A percentile compares a stretch with the other conserved stretches of the same genome.
These are phyloP conservation scores for Papilio gigon DNA, from an alignment of 2,888 invertebrate species.

Conservation along the genomic window DNA sequence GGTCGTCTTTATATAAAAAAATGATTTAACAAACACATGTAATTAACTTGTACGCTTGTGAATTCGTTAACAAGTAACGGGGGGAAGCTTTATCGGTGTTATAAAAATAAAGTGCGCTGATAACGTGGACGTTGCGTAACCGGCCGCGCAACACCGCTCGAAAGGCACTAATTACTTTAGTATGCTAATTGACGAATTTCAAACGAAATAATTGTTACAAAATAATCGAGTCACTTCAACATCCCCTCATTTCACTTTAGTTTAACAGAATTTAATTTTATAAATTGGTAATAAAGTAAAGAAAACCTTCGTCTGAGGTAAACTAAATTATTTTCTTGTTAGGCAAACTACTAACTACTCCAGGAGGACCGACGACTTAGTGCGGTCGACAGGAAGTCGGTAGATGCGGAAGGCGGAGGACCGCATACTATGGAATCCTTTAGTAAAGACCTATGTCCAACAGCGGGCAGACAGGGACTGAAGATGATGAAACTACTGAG, in stretches of 20 bases:
- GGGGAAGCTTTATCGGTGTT: conserved; percentile 25
- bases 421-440: too few relatives aligned
- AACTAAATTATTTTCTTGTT: too few relatives aligned
- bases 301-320: too few relatives aligned
- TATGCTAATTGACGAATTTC: conserved; percentile 28
- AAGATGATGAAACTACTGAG: too few relatives aligned
- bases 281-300: too few relatives aligned
- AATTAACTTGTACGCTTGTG: conserved; percentile 19
- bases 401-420: too few relatives aligned
- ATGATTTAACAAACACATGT: conserved; percentile 1
- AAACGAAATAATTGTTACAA: conserved; percentile 15
- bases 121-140: conserved; percentile 25
- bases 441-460: too few relatives aligned
- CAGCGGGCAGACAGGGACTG: too few relatives aligned
- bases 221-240: conserved; percentile 13
- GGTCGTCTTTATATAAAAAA: background rate
- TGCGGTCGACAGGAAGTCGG: too few relatives aligned
- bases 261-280: background rate
- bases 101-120: conserved; percentile 32
- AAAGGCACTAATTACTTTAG: conserved; percentile 26
- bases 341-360: too few relatives aligned
- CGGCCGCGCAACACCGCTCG: conserved; percentile 2
- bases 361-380: too few relatives aligned
- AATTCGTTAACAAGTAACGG: conserved; percentile 19
- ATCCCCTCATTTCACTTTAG: background rate